Percentiles rank a stretch among this genome's conserved stretches.
These are phyloP conservation scores for Spea multiplicata DNA, from an alignment of 2,113 vertebrate species.

Conservation along the genomic window DNA sequence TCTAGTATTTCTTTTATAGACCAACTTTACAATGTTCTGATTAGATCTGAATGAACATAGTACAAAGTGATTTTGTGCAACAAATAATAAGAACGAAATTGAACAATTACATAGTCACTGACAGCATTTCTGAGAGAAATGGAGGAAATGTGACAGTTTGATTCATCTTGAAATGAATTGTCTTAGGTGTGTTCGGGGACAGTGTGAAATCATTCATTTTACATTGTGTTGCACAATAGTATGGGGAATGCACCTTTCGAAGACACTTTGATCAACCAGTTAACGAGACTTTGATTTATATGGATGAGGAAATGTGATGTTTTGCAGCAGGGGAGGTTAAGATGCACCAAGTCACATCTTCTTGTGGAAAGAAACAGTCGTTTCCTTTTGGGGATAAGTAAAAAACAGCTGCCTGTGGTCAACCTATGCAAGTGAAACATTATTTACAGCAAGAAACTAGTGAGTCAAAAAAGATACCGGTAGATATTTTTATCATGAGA, in stretches of 20 bases:
- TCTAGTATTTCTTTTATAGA: too few relatives aligned
- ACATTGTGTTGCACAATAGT: slow-evolving; percentile 8
- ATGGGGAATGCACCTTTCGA: slow-evolving; percentile 2
- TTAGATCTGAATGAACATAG: background rate
- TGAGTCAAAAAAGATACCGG: background rate
- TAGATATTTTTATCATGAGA: slow-evolving; percentile 2
- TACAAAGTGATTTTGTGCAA: background rate
- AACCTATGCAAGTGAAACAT: slow-evolving; percentile 37
- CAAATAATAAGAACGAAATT: slow-evolving; percentile 6
- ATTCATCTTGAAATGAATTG: slow-evolving; percentile 15
- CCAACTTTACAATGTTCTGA: background rate
- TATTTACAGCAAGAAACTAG: slow-evolving; percentile 23
- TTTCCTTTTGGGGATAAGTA: slow-evolving; percentile 38
- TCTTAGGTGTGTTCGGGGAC: slow-evolving; percentile 15
- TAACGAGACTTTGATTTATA: slow-evolving; percentile 58
- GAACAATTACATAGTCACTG: slow-evolving; percentile 6
- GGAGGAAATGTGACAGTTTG: slow-evolving; percentile 16
- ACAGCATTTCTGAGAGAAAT: slow-evolving; percentile 4
- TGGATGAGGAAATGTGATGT: slow-evolving; percentile 50
- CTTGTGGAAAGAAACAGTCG: slow-evolving; percentile 47
- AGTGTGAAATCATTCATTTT: slow-evolving; percentile 38
- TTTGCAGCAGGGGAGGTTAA: slow-evolving; percentile 20
- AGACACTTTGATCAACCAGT: slow-evolving; percentile 26
- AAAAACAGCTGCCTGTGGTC: slow-evolving; percentile 30
- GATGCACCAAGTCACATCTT: slow-evolving; percentile 52